A percentile compares a stretch with the other conserved stretches of the same genome.
Conservation (phyloP, 2,888 invertebrate species). For the Chydorus sphaericus region DNA sequence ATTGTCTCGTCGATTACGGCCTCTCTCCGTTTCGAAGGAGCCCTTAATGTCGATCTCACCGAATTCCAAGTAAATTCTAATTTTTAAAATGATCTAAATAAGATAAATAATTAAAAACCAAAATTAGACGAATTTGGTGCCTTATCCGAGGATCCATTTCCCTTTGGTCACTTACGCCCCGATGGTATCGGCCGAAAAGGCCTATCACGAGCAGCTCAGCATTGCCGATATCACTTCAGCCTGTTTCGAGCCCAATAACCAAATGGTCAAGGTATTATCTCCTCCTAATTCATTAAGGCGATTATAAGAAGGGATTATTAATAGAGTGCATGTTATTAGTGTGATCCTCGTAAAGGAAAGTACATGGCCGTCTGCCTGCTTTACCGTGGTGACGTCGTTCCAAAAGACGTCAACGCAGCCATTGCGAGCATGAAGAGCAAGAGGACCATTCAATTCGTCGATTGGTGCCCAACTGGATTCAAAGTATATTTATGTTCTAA, state of each 20-base stretch:
- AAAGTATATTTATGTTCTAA: constrained; percentile 24
- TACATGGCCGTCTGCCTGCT: constrained; percentile 62
- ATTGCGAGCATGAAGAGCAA: constrained; percentile 34
- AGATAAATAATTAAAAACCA: neutral
- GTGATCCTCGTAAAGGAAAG: constrained; percentile 27
- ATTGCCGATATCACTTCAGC: constrained; percentile 33
- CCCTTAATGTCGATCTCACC: constrained; percentile 74
- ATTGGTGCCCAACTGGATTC: constrained; percentile 39
- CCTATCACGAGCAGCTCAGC: constrained; percentile 24
- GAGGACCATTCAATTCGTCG: constrained; percentile 35
- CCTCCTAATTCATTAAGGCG: neutral
- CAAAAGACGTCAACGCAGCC: constrained; percentile 32
- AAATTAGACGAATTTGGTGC: constrained; percentile 30
- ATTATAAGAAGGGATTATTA: neutral
- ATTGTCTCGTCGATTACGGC: constrained; percentile 57
- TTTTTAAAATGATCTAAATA: neutral
- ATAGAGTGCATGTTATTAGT: constrained; percentile 18
- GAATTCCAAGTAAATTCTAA: constrained; percentile 56
- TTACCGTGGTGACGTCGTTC: constrained; percentile 74
- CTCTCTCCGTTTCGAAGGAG: constrained; percentile 20
- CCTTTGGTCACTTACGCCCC: constrained; percentile 29
- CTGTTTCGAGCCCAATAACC: constrained; percentile 34
- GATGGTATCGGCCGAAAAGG: constrained; percentile 24
- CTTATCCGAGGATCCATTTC: constrained; percentile 39
- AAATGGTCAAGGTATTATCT: constrained; percentile 29